phyloP scores from a whole-genome alignment of 2,888 invertebrate species.

The Heteropelma amictum region DNA sequence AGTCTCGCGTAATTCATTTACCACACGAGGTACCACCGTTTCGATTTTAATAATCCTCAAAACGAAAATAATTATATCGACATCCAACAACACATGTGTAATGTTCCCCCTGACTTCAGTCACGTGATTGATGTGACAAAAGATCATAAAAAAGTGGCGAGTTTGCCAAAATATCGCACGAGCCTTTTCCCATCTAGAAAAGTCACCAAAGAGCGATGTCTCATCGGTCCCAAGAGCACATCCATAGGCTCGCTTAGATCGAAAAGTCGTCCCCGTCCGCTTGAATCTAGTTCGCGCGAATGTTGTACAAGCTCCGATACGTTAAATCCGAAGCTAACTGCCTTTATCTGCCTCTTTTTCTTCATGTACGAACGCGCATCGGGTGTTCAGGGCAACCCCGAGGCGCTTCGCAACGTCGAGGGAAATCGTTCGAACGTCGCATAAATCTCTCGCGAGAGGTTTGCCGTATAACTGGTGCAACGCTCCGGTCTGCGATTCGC shows the following conservation, averaged over 20 bases:
- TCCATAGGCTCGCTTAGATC: conserved; percentile 24
- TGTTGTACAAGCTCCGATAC: conserved; percentile 30
- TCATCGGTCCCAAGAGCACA: conserved; percentile 6
- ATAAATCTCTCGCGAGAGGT: conserved; percentile 49
- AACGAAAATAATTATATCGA: too few species aligned
- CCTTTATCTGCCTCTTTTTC: conserved; percentile 2
- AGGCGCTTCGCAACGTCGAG: conserved; percentile 42
- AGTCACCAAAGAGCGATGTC: conserved; percentile 4
- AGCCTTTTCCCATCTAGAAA: conserved; percentile 14
- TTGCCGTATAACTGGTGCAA: conserved; percentile 49
- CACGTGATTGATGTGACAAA: not conserved
- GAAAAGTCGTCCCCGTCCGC: conserved; percentile 32
- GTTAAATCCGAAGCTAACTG: not conserved
- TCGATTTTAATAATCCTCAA: too few species aligned
- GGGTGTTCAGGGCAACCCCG: conserved; percentile 36
- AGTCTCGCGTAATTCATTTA: too few species aligned
- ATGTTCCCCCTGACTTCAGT: too few species aligned
- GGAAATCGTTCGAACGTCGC: conserved; percentile 55
- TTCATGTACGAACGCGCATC: conserved; percentile 5
- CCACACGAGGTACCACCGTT: too few species aligned
- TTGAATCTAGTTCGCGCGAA: conserved; percentile 6
- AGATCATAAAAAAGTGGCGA: not conserved
- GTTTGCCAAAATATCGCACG: conserved; percentile 11
- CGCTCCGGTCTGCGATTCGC: not conserved
- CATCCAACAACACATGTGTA: too few species aligned